phyloP scores from a whole-genome alignment of 2,113 vertebrate genomes.

The Dromas ardeola region DNA sequence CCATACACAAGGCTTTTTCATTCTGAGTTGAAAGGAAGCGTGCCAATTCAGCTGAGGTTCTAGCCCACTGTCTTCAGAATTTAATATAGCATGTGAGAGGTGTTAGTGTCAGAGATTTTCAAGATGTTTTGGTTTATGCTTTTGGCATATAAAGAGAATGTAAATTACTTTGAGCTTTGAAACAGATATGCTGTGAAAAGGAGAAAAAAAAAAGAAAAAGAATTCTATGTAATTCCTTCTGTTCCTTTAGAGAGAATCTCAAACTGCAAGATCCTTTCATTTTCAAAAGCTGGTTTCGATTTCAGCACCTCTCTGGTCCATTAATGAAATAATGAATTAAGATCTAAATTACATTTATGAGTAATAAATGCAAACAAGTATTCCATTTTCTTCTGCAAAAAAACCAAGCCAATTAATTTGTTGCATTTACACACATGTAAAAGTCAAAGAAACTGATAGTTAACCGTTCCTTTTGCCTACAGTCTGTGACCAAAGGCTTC shows the following conservation, averaged over 20 bases:
- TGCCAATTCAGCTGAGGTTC: slow-evolving; percentile 23
- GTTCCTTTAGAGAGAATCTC: slow-evolving; percentile 36
- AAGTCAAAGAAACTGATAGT: background rate
- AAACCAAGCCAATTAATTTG: background rate
- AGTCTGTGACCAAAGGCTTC: background rate
- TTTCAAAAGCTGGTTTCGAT: slow-evolving; percentile 29
- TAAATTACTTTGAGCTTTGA: slow-evolving; percentile 74
- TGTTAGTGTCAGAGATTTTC: slow-evolving; percentile 75
- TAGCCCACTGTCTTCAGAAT: slow-evolving; percentile 69
- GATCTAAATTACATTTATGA: background rate
- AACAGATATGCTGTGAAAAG: slow-evolving; percentile 74
- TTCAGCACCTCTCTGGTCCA: slow-evolving; percentile 3
- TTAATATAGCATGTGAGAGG: slow-evolving; percentile 72
- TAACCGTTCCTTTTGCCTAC: background rate
- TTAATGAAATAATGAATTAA: slow-evolving; percentile 58
- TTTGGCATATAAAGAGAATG: slow-evolving; percentile 72
- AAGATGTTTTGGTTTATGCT: slow-evolving; percentile 79
- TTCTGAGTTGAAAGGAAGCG: background rate
- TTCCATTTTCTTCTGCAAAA: background rate
- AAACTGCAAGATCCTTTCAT: slow-evolving; percentile 56
- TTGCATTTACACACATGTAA: background rate
- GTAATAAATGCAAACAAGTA: background rate
- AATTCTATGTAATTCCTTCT: background rate
- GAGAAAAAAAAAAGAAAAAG: background rate
- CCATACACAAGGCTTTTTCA: background rate